These are phyloP conservation scores for Cinara cedri DNA, from an alignment of 2,888 invertebrate genomes.

Conservation along the genomic window DNA sequence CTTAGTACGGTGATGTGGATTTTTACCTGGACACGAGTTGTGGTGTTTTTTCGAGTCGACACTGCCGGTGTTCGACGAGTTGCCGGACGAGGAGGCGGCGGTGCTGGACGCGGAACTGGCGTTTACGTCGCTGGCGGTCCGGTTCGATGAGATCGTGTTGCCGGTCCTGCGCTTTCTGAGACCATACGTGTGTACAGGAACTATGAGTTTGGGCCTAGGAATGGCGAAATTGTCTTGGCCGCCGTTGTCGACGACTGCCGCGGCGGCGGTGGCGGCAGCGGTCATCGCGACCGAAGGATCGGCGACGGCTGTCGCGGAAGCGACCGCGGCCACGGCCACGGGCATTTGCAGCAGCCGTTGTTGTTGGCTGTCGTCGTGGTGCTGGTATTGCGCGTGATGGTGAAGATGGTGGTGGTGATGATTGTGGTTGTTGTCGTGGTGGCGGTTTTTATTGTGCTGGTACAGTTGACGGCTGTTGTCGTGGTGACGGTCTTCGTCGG, in stretches of 20 bases:
- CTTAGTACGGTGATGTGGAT: too few species aligned
- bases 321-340: constrained; percentile 43
- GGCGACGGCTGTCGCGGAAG: constrained; percentile 46
- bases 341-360: constrained; percentile 31
- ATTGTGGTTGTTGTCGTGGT: not conserved
- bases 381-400: not conserved
- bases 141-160: constrained; percentile 64
- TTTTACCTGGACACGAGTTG: constrained; percentile 61
- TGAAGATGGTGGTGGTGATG: not conserved
- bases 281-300: constrained; percentile 49
- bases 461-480: constrained; percentile 13
- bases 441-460: not conserved
- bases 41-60: constrained; percentile 60
- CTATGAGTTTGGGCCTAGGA: constrained; percentile 83
- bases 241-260: not conserved
- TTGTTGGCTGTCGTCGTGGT: constrained; percentile 1
- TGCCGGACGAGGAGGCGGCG: constrained; percentile 52
- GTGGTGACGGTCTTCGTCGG: constrained; percentile 2
- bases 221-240: constrained; percentile 72
- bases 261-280: not conserved
- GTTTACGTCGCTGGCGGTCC: constrained; percentile 58
- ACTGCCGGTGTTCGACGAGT: constrained; percentile 64
- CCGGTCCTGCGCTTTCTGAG: constrained; percentile 80
- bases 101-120: constrained; percentile 47
- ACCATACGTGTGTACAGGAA: constrained; percentile 87